phyloP scores from a whole-genome alignment of 1,140 invertebrate species.

The Bombus haemorrhoidalis region DNA sequence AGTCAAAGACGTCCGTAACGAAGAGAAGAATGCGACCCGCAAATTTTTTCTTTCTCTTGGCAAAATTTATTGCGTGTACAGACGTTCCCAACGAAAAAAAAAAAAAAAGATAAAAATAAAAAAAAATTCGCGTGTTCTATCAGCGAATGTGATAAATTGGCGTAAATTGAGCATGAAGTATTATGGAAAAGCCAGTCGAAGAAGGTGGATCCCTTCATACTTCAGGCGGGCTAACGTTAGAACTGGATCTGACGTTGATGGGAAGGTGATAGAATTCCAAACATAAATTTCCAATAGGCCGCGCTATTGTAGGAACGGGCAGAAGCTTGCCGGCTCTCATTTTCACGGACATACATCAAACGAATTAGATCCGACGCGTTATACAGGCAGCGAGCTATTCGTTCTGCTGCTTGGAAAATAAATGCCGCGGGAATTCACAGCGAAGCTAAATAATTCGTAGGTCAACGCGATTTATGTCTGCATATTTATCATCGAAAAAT shows the following conservation, averaged over 20 bases:
- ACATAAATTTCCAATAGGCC: constrained; percentile 28
- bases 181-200: no score
- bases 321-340: constrained; percentile 12
- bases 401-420: constrained; percentile 19
- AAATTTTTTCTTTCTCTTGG: no score
- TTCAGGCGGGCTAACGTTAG: background rate
- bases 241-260: constrained; percentile 4
- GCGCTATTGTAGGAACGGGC: constrained; percentile 22
- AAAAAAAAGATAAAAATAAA: no score
- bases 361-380: constrained; percentile 35
- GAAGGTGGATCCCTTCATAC: background rate
- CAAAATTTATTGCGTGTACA: no score
- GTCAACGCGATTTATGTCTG: background rate
- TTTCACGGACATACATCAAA: constrained; percentile 29
- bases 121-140: no score
- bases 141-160: no score
- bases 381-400: background rate
- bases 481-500: constrained; percentile 1
- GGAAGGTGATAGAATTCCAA: constrained; percentile 15
- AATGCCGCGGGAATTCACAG: background rate
- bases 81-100: no score
- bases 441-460: constrained; percentile 34
- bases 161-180: background rate
- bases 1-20: no score
- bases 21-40: no score